Percentiles rank a stretch among this genome's conserved stretches.
phyloP scores from a whole-genome alignment of 2,113 vertebrate genomes.

The Actinemys pallida region DNA sequence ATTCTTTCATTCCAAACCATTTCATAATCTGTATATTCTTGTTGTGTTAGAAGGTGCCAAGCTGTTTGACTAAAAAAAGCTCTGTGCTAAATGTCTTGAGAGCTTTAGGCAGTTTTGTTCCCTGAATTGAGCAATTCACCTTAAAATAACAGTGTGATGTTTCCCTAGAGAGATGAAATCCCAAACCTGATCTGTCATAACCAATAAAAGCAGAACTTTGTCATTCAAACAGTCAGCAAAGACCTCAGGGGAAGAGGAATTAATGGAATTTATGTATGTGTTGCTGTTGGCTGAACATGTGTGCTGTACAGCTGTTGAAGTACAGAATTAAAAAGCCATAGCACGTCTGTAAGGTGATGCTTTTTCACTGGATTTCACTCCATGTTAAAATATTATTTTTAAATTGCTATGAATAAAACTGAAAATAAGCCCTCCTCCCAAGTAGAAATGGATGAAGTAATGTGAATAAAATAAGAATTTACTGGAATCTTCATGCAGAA shows the following conservation, averaged over 20 bases:
- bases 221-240: constrained; percentile 63
- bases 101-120: constrained; percentile 27
- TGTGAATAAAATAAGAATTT: not conserved
- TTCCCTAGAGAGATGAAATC: constrained; percentile 60
- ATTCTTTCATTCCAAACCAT: not conserved
- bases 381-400: not conserved
- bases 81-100: not conserved
- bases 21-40: not conserved
- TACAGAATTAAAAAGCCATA: not conserved
- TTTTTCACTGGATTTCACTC: constrained; percentile 1
- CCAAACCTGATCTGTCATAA: constrained; percentile 63
- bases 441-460: not conserved
- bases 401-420: not conserved
- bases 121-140: constrained; percentile 52
- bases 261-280: constrained; percentile 60
- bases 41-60: not conserved
- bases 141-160: constrained; percentile 55
- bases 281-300: constrained; percentile 56
- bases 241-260: constrained; percentile 57
- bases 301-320: constrained; percentile 31
- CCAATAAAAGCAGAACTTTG: constrained; percentile 67
- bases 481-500: not conserved
- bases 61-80: constrained; percentile 24
- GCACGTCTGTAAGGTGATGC: constrained; percentile 2
- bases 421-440: not conserved